Evolutionary conservation across 2,888 invertebrate genomes (phyloP).

Genomic region (Phymatocera aterrima): DNA sequence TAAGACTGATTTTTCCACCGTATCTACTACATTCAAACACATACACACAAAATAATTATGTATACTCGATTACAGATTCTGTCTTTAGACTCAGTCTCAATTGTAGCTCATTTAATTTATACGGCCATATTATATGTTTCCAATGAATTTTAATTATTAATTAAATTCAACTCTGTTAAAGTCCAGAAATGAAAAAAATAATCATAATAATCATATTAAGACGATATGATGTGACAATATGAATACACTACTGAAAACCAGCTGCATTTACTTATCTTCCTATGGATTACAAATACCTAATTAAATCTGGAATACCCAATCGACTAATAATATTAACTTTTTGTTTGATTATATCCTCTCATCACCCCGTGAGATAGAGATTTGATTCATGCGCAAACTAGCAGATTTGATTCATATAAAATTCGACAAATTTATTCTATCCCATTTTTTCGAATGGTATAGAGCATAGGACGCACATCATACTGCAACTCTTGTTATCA

Average conservation of each 20-base stretch:
- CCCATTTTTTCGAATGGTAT: background rate
- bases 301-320: constrained; percentile 10
- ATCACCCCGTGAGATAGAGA: too few relatives aligned
- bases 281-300: background rate
- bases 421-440: background rate
- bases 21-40: background rate
- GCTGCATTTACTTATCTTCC: constrained; percentile 34
- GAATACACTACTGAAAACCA: constrained; percentile 13
- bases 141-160: background rate
- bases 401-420: background rate
- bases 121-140: background rate
- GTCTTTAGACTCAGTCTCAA: constrained; percentile 38
- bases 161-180: background rate
- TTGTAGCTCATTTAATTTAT: background rate
- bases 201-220: constrained; percentile 22
- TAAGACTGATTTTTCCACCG: constrained; percentile 47
- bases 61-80: constrained; percentile 6
- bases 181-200: background rate
- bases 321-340: background rate
- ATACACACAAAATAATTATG: too few relatives aligned
- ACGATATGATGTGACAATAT: constrained; percentile 44
- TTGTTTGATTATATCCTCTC: background rate
- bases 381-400: too few relatives aligned
- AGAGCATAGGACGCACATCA: background rate
- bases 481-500: constrained; percentile 8